Evolutionary conservation across 2,888 invertebrate species (phyloP), one percentile per base, ranked within the genome.

Genomic region (Lepidochrysops patricia): DNA sequence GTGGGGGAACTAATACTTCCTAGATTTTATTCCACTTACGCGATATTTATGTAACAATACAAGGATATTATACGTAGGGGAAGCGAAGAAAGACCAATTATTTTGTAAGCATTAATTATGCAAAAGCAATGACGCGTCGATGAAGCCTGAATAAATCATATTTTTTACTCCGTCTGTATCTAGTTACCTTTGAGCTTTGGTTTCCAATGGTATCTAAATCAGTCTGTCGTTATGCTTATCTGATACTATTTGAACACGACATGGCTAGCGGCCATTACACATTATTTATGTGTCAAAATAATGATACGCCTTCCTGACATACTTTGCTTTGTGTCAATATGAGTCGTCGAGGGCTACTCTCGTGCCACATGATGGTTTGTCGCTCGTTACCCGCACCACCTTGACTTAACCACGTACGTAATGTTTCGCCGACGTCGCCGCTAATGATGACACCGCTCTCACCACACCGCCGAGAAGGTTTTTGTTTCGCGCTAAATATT

Each of bases 341-440:
- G 80, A 74, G 76, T 75, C 69, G 69, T 68, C 68, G 84, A 83
- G 82, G 87, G 80, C 81, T 81, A 79, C 80, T 84, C 80, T 80
- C 73, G 70, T 74, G 71, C 73, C 76, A 78, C 74, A 74, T 81
- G 80, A 82, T 84, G 87, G 84, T 73, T 3, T 77, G 76, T 76
- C 77, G 81, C 88, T 89, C 84, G 88, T 89, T 89, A 88, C 82
- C n/a, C n/a, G n/a, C n/a, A n/a, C n/a, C 80, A 84, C 83, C 82
- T 79, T 79, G 73, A 76, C 78, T 81, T 81, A 80, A 74, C 76
- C 71, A 69, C 71, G 69, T 70, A 72, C 72, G 68, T 70, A 69
- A 70, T 71, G 70, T 67, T 69, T 70, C 72, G 73, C 73, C 74
- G 71, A 70, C 77, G 77, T 79, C 76, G 75, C 76, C 80, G 72